These are phyloP conservation scores for Harpagus bidentatus DNA, from an alignment of 2,113 vertebrate species.

Conservation along the genomic window DNA sequence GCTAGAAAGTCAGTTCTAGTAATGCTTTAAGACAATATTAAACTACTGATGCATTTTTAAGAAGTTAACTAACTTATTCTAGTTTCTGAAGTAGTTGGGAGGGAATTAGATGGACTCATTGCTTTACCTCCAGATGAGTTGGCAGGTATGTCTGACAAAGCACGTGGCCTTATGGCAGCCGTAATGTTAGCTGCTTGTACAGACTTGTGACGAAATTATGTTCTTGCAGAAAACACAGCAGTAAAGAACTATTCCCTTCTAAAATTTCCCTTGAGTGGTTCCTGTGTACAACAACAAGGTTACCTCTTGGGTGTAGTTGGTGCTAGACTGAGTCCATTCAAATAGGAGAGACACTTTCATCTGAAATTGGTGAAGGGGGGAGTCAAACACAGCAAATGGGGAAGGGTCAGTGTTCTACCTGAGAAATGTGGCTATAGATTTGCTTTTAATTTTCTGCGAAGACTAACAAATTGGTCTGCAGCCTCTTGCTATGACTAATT, in stretches of 20 bases:
- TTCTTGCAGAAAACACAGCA: background rate
- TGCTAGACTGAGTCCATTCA: background rate
- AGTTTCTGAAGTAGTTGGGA: background rate
- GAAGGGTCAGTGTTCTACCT: background rate
- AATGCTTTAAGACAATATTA: background rate
- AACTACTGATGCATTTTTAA: background rate
- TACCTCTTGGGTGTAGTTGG: background rate
- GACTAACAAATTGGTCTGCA: background rate
- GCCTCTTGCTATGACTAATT: background rate
- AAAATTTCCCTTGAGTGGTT: background rate
- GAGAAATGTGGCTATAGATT: background rate
- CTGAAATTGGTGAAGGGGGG: background rate
- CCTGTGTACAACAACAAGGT: background rate
- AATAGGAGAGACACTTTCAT: background rate
- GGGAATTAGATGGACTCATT: background rate
- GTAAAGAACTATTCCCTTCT: background rate
- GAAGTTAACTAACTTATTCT: background rate
- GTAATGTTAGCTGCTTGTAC: background rate
- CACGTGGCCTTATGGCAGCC: rapidly evolving
- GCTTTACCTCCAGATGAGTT: background rate
- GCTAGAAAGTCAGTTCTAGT: background rate
- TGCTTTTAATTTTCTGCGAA: background rate
- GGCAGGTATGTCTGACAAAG: background rate
- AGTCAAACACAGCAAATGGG: background rate
- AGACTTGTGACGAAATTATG: background rate